These are phyloP conservation scores for Lasioglossum pauxillum DNA, from an alignment of 2,888 invertebrate genomes.

Conservation along the genomic window DNA sequence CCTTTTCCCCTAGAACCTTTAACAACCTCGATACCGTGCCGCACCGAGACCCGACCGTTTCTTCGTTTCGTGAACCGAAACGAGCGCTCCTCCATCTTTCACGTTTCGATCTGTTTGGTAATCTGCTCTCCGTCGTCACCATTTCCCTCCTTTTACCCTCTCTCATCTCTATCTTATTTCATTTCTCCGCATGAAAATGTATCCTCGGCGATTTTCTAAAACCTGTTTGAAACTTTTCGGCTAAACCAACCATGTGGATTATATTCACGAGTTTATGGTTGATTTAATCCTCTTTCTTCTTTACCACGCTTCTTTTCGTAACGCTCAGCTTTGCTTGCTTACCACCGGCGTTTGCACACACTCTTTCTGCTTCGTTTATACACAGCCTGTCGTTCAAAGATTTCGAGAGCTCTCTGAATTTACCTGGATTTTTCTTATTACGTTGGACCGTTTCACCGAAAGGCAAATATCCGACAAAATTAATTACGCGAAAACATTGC, in stretches of 20 bases:
- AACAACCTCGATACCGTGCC: slow-evolving; percentile 62
- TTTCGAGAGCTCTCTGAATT: background rate
- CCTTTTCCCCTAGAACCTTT: slow-evolving; percentile 65
- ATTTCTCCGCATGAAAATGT: background rate
- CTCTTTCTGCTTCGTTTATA: background rate
- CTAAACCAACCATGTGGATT: background rate
- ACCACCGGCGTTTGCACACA: background rate
- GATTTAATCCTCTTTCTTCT: background rate
- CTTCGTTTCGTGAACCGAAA: slow-evolving; percentile 46
- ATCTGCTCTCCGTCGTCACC: background rate
- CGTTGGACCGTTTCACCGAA: background rate
- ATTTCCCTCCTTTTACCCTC: background rate
- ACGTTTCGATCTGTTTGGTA: slow-evolving; percentile 9
- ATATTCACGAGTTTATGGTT: background rate
- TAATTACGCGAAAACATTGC: background rate
- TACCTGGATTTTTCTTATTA: background rate
- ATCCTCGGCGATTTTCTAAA: background rate
- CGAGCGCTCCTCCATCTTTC: slow-evolving; percentile 13
- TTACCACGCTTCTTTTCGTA: background rate
- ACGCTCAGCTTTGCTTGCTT: background rate
- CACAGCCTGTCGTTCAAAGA: background rate
- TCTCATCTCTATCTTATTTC: background rate
- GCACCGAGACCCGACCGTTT: slow-evolving; percentile 21
- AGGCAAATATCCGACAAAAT: background rate
- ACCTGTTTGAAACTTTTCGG: background rate